A percentile compares a stretch with the other conserved stretches of the same genome.
Evolutionary conservation across 1,140 invertebrate species (phyloP).

Genomic region (Calephelis nemesis): DNA sequence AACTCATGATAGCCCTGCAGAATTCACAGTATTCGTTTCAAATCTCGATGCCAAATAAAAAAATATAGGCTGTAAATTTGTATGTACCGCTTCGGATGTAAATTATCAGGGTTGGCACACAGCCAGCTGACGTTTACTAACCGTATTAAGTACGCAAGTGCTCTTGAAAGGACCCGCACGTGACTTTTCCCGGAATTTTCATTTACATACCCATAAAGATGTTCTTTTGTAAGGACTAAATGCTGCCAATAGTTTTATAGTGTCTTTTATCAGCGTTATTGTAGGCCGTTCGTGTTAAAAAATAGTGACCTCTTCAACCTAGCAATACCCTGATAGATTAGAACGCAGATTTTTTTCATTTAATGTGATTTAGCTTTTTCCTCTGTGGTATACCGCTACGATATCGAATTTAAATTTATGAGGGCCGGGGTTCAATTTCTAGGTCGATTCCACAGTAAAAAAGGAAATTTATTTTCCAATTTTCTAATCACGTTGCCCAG

Average conservation of each 20-base stretch:
- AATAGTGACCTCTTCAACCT: too few relatives aligned
- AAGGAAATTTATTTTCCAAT: too few relatives aligned
- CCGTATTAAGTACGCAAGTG: conserved; percentile 30
- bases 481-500: too few relatives aligned
- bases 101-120: conserved; percentile 53
- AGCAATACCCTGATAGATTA: too few relatives aligned
- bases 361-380: too few relatives aligned
- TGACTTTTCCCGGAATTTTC: conserved; percentile 13
- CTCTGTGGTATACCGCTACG: too few relatives aligned
- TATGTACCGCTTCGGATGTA: conserved; percentile 54
- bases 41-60: conserved; percentile 48
- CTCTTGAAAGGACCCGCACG: conserved; percentile 23
- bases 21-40: conserved; percentile 29
- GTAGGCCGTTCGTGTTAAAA: too few relatives aligned
- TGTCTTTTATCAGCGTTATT: neutral
- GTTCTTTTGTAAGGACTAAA: conserved; percentile 13
- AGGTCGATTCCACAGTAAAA: too few relatives aligned
- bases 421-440: too few relatives aligned
- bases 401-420: too few relatives aligned
- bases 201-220: conserved; percentile 8
- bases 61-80: conserved; percentile 51
- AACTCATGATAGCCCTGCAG: neutral
- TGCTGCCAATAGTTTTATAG: conserved; percentile 5
- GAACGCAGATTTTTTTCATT: too few relatives aligned
- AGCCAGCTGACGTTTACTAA: conserved; percentile 37